Percentiles rank a stretch among this genome's conserved stretches.
These are phyloP conservation scores for Meiosimyza decipiens DNA, from an alignment of 2,888 invertebrate species.

Conservation along the genomic window DNA sequence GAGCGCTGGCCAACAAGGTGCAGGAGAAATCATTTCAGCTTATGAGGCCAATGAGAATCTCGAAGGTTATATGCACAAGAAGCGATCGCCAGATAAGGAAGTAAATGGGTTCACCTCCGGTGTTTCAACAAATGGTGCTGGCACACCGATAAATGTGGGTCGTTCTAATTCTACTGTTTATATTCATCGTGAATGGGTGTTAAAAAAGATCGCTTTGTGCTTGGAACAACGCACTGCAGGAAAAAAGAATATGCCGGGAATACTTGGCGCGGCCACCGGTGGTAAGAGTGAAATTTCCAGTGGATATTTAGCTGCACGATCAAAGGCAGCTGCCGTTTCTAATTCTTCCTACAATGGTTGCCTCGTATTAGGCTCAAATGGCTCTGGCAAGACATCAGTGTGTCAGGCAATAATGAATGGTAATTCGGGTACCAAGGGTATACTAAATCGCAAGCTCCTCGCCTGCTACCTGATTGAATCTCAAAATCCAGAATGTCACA, in stretches of 20 bases:
- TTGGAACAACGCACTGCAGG: constrained; percentile 87
- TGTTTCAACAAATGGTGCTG: constrained; percentile 22
- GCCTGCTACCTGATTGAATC: constrained; percentile 91
- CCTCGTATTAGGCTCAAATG: constrained; percentile 89
- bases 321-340: constrained; percentile 60
- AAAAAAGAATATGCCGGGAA: constrained; percentile 70
- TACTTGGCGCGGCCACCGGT: constrained; percentile 42
- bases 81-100: constrained; percentile 65
- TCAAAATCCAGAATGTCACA: constrained; percentile 85
- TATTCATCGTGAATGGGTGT: constrained; percentile 88
- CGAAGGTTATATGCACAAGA: constrained; percentile 63
- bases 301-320: constrained; percentile 58
- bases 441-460: constrained; percentile 77
- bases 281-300: constrained; percentile 49
- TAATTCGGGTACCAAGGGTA: constrained; percentile 66
- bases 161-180: constrained; percentile 54
- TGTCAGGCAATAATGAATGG: constrained; percentile 75
- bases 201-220: constrained; percentile 92
- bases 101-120: constrained; percentile 57
- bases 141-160: constrained; percentile 24
- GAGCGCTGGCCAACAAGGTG: constrained; percentile 42
- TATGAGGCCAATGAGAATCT: constrained; percentile 61
- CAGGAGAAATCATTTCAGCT: constrained; percentile 32
- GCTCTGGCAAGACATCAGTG: constrained; percentile 93
- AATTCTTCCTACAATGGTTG: constrained; percentile 77